Evolutionary conservation across 2,797 vertebrate genomes (phyloP).

Genomic region (Tolypeutes matacus): DNA sequence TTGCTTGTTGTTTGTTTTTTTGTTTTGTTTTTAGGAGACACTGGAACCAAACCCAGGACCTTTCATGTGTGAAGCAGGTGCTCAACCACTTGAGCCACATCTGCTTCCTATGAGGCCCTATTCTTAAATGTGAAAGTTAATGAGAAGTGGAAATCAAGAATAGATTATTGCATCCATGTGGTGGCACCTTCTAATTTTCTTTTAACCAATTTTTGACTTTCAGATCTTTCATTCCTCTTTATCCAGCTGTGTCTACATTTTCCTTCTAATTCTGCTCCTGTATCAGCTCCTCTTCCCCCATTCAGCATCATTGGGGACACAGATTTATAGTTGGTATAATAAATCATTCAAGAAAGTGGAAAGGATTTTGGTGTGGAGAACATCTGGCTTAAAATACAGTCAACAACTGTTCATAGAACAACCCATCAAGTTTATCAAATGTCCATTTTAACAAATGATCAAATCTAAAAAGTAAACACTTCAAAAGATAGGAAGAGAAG

Average conservation of each 20-base stretch:
- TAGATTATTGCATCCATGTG: neutral
- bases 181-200: neutral
- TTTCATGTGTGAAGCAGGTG: too few relatives aligned
- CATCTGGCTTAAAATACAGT: neutral
- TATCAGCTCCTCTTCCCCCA: neutral
- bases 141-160: neutral
- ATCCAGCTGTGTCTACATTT: neutral
- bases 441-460: slow-evolving; percentile 88
- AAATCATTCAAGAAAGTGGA: neutral
- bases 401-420: slow-evolving; percentile 89
- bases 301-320: neutral
- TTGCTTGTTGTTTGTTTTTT: too few relatives aligned
- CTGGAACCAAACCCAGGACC: too few relatives aligned
- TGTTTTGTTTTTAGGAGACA: too few relatives aligned
- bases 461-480: slow-evolving; percentile 87
- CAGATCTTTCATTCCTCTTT: neutral
- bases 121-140: neutral
- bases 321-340: neutral
- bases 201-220: neutral
- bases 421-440: slow-evolving; percentile 90
- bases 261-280: neutral
- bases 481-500: too few relatives aligned
- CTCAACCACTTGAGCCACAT: too few relatives aligned
- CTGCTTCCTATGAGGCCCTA: neutral
- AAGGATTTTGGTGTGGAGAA: neutral